Percentiles rank a stretch among this genome's conserved stretches.
phyloP scores from a whole-genome alignment of 2,888 invertebrate species.

The Cosmia pyralina region DNA sequence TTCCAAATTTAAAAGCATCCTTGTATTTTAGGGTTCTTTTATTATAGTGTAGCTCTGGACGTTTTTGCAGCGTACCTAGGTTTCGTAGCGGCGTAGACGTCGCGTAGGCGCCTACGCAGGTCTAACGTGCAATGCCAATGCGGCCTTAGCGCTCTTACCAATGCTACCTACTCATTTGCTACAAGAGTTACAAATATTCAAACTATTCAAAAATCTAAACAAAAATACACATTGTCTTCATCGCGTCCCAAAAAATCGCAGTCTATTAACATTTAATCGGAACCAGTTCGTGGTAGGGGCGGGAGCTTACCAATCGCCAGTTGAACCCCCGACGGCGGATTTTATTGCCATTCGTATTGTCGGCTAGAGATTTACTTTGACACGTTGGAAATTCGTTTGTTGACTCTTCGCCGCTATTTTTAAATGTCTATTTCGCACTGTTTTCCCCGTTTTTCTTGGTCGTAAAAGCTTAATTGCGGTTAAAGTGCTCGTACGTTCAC shows the following conservation, averaged over 20 bases:
- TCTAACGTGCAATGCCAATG: not conserved
- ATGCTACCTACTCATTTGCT: not conserved
- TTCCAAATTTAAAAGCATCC: not conserved
- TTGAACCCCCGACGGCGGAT: constrained; percentile 82
- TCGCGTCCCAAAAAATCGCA: constrained; percentile 12
- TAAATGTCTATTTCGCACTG: constrained; percentile 69
- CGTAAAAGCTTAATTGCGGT: constrained; percentile 70
- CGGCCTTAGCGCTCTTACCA: too few relatives aligned
- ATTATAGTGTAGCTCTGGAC: too few relatives aligned
- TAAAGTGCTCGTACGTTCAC: constrained; percentile 55
- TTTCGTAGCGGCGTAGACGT: not conserved
- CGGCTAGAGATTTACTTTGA: constrained; percentile 88
- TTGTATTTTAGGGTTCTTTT: not conserved
- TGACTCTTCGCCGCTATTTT: constrained; percentile 81
- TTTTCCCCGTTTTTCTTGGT: constrained; percentile 71
- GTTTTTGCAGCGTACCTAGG: not conserved
- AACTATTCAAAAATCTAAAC: not conserved
- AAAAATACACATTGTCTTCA: constrained; percentile 1
- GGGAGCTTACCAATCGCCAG: constrained; percentile 82
- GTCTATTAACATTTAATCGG: constrained; percentile 46
- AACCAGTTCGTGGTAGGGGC: constrained; percentile 74
- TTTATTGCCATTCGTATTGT: constrained; percentile 89
- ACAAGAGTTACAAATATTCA: not conserved
- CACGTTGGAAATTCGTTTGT: constrained; percentile 87
- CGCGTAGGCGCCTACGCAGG: constrained; percentile 1